Percentiles rank a stretch among this genome's conserved stretches.
These are phyloP conservation scores for Suillia variegata DNA, from an alignment of 2,888 invertebrate genomes.

Conservation along the genomic window DNA sequence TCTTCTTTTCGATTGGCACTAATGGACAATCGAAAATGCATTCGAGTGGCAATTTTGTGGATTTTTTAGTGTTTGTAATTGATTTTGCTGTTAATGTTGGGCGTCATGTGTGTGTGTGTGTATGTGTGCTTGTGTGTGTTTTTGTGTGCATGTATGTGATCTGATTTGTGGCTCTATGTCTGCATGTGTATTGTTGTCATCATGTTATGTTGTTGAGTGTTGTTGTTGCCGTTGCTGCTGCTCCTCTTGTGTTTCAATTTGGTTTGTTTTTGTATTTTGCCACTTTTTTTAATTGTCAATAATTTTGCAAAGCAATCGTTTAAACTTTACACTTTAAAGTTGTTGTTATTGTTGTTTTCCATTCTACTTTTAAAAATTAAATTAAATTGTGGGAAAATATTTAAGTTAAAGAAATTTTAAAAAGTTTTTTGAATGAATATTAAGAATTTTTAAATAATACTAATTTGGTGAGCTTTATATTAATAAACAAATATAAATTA, in stretches of 20 bases:
- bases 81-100: slow-evolving; percentile 42
- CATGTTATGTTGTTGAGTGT: not conserved
- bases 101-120: not conserved
- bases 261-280: too few species aligned
- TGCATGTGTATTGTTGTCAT: not conserved
- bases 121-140: not conserved
- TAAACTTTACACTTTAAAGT: not conserved
- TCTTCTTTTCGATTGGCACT: too few species aligned
- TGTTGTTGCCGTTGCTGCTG: not conserved
- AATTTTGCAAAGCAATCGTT: not conserved
- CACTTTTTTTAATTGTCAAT: not conserved
- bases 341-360: too few species aligned
- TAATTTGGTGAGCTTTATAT: too few species aligned
- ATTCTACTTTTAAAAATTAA: too few species aligned
- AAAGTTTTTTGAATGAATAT: too few species aligned
- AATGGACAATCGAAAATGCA: slow-evolving; percentile 53
- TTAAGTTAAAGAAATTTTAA: too few species aligned
- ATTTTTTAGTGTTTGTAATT: slow-evolving; percentile 35
- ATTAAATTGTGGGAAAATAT: too few species aligned
- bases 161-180: not conserved
- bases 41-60: slow-evolving; percentile 49
- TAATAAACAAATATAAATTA: too few species aligned
- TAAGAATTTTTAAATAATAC: too few species aligned
- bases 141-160: too few species aligned
- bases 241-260: too few species aligned